A percentile compares a stretch with the other conserved stretches of the same genome.
These are phyloP conservation scores for Clarias laeviceps DNA, from an alignment of 2,797 vertebrate genomes.

Conservation along the genomic window DNA sequence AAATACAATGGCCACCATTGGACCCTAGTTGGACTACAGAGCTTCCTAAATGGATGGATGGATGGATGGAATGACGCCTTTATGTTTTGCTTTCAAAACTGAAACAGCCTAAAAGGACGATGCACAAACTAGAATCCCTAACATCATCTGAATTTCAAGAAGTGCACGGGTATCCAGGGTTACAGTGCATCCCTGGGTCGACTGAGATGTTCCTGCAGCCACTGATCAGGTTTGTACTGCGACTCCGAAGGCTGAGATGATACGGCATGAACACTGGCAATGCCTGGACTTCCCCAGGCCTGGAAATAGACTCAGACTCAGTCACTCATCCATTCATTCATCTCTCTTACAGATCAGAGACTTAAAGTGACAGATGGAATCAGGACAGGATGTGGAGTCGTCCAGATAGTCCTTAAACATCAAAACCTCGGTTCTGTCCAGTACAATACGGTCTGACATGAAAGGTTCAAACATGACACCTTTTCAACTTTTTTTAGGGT, in stretches of 20 bases:
- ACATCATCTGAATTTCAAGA: not conserved
- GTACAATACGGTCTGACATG: not conserved
- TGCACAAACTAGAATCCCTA: not conserved
- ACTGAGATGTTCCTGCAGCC: not conserved
- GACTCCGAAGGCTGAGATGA: conserved; percentile 3
- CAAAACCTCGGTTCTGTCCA: not conserved
- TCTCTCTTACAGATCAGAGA: not conserved
- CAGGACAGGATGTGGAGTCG: not conserved
- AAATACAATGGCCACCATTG: too few relatives aligned
- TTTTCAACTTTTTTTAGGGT: not conserved
- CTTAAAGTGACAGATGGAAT: not conserved
- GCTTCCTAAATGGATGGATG: too few relatives aligned
- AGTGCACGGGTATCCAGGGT: not conserved
- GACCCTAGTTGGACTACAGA: too few relatives aligned
- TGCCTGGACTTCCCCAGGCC: conserved; percentile 3
- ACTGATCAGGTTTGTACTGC: not conserved
- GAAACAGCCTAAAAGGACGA: not conserved
- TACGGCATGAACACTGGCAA: conserved; percentile 39
- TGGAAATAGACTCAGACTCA: conserved; percentile 44
- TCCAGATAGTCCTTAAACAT: not conserved
- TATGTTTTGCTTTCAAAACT: not conserved
- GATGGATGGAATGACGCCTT: too few relatives aligned
- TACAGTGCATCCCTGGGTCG: not conserved
- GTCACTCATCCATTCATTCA: conserved; percentile 9
- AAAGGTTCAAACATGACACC: not conserved